phyloP scores from a whole-genome alignment of 2,888 invertebrate genomes.

The Polyommatus icarus region DNA sequence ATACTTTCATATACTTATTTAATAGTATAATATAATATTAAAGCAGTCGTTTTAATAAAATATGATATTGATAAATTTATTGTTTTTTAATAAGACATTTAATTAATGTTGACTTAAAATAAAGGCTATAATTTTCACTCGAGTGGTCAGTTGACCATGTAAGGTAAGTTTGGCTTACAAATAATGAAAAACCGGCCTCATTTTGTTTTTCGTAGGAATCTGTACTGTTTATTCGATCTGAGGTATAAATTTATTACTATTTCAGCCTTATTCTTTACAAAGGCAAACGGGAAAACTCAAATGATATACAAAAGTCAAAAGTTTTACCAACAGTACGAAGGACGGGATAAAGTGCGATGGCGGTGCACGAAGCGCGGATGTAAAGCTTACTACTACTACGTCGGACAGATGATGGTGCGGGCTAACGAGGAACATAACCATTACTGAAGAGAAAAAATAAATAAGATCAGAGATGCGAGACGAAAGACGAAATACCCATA shows the following conservation, averaged over 20 bases:
- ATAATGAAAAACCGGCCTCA: no score
- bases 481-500: not conserved
- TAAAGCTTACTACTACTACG: conserved; percentile 16
- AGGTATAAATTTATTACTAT: not conserved
- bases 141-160: no score
- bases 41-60: no score
- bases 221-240: not conserved
- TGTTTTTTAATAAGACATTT: no score
- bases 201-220: not conserved
- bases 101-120: no score
- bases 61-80: no score
- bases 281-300: conserved; percentile 44
- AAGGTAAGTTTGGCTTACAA: no score
- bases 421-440: conserved; percentile 23
- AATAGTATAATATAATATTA: no score
- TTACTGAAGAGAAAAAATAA: not conserved
- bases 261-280: conserved; percentile 42
- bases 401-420: conserved; percentile 6
- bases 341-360: conserved; percentile 14
- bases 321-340: conserved; percentile 31
- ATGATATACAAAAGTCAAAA: conserved; percentile 36
- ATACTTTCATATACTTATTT: no score
- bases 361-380: conserved; percentile 26
- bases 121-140: no score
- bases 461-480: not conserved